Evolutionary conservation across 2,888 invertebrate genomes (phyloP), one percentile per base, ranked within the genome.

Genomic region (Perdita meconis): DNA sequence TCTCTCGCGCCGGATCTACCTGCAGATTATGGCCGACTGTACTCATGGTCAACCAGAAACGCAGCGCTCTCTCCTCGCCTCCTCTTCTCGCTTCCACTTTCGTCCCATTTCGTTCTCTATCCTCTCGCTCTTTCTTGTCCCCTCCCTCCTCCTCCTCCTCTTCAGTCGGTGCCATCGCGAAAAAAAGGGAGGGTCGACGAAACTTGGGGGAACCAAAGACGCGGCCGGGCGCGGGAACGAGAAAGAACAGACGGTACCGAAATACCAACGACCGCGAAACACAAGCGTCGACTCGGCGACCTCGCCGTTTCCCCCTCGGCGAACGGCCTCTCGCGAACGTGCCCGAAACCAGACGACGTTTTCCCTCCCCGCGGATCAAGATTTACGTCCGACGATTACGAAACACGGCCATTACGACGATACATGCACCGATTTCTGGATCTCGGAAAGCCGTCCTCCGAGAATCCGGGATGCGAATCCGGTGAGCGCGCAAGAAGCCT

Each of bases 261-360:
- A 87, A 85, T 85, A 87, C 76, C 86, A 87, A 85, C 81, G 86
- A 83, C 82, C 87, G 83, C 82, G 83, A 86, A 87, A 87, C 78
- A 87, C 77, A 75, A 86, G 65, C 80, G 75, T 75, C 71, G 72
- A 75, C 79, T 81, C 63, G 82, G 59, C 73, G 68, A 69, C 72
- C 82, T 79, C 80, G 71, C 73, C 60, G 42, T 60, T 40, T 40
- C 26, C 51, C 70, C 66, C 13, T 24, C 30, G 30, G 30, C 30
- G 30, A 30, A 30, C 30, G 30, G 30, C 40, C 53, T 55, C 47
- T 53, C 50, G 38, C 60, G 42, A 63, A 44, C 42, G 19, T 34
- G 26, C 8, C 30, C 47, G 44, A 64, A 73, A 74, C 68, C 51
- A 30, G 57, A n/a, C 55, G 44, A 40, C 47, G 38, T 61, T 50